These are phyloP conservation scores for Sinocyclocheilus anophthalmus DNA, from an alignment of 2,113 vertebrate species.

Conservation along the genomic window DNA sequence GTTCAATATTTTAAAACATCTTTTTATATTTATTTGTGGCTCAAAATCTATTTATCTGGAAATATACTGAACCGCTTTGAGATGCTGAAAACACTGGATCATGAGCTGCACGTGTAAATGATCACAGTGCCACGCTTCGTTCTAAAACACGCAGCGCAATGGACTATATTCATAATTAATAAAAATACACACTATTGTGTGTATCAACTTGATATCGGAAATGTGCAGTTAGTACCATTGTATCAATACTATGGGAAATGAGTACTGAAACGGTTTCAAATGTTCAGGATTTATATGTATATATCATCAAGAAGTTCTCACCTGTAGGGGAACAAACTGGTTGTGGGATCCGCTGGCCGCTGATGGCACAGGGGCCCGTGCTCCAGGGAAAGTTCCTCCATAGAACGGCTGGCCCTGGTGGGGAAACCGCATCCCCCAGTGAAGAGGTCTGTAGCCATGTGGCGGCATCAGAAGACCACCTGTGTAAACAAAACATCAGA, in stretches of 20 bases:
- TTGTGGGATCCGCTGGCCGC: constrained; percentile 84
- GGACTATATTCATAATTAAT: not conserved
- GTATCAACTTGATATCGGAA: not conserved
- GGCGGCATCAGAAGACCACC: constrained; percentile 79
- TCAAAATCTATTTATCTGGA: not conserved
- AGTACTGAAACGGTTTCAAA: not conserved
- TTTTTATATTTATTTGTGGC: no score
- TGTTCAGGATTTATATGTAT: not conserved
- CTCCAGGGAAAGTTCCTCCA: constrained; percentile 80
- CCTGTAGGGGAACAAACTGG: constrained; percentile 97
- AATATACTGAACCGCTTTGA: not conserved
- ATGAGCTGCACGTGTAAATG: not conserved
- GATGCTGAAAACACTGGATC: not conserved
- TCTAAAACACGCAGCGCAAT: no score
- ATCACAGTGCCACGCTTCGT: not conserved
- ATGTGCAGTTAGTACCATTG: not conserved
- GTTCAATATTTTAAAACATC: no score
- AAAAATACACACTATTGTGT: not conserved
- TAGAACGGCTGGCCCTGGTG: constrained; percentile 82
- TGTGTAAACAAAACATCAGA: constrained; percentile 40
- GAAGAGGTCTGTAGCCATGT: constrained; percentile 78
- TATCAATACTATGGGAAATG: not conserved
- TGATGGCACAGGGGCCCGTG: constrained; percentile 67
- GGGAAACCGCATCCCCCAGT: constrained; percentile 80
- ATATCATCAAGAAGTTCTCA: constrained; percentile 57